Evolutionary conservation across 2,888 invertebrate genomes (phyloP).

Genomic region (Odiellus spinosus): DNA sequence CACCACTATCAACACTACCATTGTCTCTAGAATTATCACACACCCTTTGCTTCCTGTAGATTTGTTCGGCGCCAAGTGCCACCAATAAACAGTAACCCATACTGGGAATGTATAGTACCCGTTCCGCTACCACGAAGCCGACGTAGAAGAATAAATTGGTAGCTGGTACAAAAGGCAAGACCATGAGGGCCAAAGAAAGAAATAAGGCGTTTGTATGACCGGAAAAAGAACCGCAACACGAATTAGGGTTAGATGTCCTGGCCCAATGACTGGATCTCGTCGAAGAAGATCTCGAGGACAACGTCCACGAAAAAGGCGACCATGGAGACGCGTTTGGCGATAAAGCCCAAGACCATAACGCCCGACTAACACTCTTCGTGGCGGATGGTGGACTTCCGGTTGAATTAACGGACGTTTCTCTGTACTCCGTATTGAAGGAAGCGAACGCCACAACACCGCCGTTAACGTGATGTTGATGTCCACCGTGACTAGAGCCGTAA

Average conservation of each 20-base stretch:
- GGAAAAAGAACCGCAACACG: not conserved
- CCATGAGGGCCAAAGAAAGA: slow-evolving; percentile 46
- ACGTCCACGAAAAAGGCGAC: slow-evolving; percentile 1
- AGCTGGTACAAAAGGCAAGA: slow-evolving; percentile 85
- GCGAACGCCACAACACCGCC: no score
- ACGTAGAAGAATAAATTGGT: slow-evolving; percentile 94
- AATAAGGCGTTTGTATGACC: slow-evolving; percentile 40
- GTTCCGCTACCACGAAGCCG: slow-evolving; percentile 93
- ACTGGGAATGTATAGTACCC: slow-evolving; percentile 87
- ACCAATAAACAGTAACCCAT: slow-evolving; percentile 83
- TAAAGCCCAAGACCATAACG: not conserved
- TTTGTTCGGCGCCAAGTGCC: slow-evolving; percentile 44
- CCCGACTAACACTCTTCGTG: not conserved
- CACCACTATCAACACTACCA: no score
- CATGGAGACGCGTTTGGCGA: slow-evolving; percentile 1
- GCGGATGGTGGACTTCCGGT: no score
- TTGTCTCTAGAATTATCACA: no score
- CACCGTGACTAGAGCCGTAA: no score
- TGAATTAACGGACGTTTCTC: not conserved
- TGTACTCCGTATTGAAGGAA: not conserved
- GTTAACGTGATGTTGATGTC: no score
- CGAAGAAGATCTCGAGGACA: no score
- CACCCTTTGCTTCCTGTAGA: slow-evolving; percentile 9
- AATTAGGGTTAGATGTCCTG: no score
- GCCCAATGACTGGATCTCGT: no score